Conservation (phyloP, 1,140 invertebrate species). For the Drosophila ohnishii region DNA sequence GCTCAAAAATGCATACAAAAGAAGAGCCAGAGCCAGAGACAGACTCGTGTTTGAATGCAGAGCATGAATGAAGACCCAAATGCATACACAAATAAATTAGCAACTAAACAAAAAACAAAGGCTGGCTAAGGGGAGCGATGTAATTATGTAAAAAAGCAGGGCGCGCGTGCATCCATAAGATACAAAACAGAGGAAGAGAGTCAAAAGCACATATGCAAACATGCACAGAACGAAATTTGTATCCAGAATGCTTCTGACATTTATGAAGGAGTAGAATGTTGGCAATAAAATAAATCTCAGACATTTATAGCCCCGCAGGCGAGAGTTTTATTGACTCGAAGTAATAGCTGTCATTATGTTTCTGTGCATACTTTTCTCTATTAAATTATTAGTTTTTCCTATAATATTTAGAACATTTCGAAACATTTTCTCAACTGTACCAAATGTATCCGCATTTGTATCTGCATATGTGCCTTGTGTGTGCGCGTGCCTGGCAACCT, state of each 20-base stretch:
- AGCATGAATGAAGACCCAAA: slow-evolving; percentile 68
- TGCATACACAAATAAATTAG: slow-evolving; percentile 79
- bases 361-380: background rate
- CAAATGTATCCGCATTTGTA: slow-evolving; percentile 4
- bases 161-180: slow-evolving; percentile 59
- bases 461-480: slow-evolving; percentile 3
- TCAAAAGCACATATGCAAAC: slow-evolving; percentile 9
- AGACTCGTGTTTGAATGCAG: slow-evolving; percentile 17
- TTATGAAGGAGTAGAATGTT: background rate
- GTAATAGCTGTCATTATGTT: background rate
- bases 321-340: slow-evolving; percentile 4
- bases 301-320: background rate
- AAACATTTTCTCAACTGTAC: background rate
- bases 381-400: background rate
- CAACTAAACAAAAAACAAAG: slow-evolving; percentile 78
- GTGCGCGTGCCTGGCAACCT: slow-evolving; percentile 4
- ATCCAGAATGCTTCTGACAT: background rate
- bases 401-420: background rate
- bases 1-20: slow-evolving; percentile 40
- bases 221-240: slow-evolving; percentile 8
- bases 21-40: slow-evolving; percentile 7
- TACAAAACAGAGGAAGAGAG: slow-evolving; percentile 18
- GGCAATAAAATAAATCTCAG: background rate
- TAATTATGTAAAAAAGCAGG: slow-evolving; percentile 68
- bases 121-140: slow-evolving; percentile 43